Evolutionary conservation across 2,113 vertebrate species (phyloP).

Genomic region (Shinisaurus crocodilurus): DNA sequence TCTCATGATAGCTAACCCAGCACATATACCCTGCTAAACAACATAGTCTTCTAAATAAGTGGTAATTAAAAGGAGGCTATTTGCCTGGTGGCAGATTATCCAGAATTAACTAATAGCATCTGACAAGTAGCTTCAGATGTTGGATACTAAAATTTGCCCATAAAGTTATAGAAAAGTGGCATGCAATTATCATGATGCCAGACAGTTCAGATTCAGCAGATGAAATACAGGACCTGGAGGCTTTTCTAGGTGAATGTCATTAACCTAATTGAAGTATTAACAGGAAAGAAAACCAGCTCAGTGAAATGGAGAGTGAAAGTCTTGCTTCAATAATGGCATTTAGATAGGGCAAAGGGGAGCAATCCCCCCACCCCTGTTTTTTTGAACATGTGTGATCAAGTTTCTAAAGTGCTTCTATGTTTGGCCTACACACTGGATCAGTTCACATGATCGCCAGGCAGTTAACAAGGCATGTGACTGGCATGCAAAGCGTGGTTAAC

Average conservation of each 20-base stretch:
- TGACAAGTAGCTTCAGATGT: background rate
- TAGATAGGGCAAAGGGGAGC: background rate
- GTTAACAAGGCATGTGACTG: background rate
- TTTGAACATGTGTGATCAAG: background rate
- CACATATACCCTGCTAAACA: background rate
- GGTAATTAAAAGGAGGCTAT: constrained; percentile 2
- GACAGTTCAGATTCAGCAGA: background rate
- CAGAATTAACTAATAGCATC: constrained; percentile 15
- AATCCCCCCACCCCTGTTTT: background rate
- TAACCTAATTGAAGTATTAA: constrained; percentile 27
- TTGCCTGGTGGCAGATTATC: constrained; percentile 11
- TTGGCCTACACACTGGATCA: background rate
- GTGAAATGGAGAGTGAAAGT: background rate
- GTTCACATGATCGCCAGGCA: too few species aligned
- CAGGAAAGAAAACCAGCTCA: background rate
- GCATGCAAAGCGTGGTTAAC: too few species aligned
- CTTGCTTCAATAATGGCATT: background rate
- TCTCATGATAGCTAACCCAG: background rate
- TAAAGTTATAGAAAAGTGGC: background rate
- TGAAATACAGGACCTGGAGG: background rate
- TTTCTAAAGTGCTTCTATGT: background rate
- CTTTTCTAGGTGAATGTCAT: constrained; percentile 19
- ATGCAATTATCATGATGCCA: constrained; percentile 19
- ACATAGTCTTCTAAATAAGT: constrained; percentile 6
- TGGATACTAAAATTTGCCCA: background rate